These are phyloP conservation scores for Notechis scutatus DNA, from an alignment of 2,113 vertebrate species.

Conservation along the genomic window DNA sequence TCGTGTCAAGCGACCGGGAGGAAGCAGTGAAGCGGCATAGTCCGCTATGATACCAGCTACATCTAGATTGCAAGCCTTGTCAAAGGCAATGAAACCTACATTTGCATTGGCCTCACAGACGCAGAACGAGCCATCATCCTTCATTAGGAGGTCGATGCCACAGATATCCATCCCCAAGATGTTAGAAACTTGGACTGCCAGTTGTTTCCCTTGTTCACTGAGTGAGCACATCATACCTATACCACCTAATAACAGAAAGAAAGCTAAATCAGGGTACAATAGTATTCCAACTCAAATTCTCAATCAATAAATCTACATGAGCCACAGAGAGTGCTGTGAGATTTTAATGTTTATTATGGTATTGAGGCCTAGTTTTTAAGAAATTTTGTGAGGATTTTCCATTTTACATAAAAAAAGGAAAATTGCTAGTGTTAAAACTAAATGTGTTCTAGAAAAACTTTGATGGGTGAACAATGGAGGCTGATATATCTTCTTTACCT, in stretches of 20 bases:
- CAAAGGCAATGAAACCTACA: constrained; percentile 83
- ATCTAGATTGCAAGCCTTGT: constrained; percentile 82
- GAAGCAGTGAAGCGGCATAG: constrained; percentile 78
- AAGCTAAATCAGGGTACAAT: background rate
- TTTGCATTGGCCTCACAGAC: constrained; percentile 82
- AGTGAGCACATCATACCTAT: constrained; percentile 80
- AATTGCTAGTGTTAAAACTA: background rate
- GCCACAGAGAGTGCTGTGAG: background rate
- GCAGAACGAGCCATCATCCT: constrained; percentile 78
- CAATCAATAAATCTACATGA: background rate
- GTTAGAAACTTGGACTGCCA: constrained; percentile 79
- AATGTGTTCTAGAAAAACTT: no score
- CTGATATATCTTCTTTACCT: background rate
- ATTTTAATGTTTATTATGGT: background rate
- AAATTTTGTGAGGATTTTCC: background rate
- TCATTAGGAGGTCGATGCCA: constrained; percentile 80
- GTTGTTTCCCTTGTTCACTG: constrained; percentile 78
- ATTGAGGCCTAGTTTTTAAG: no score
- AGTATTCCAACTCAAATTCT: constrained; percentile 17
- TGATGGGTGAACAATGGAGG: background rate
- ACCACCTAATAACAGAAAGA: constrained; percentile 66
- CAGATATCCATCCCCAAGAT: constrained; percentile 81
- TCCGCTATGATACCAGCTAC: constrained; percentile 82
- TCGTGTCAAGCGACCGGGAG: constrained; percentile 79
- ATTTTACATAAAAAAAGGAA: background rate